A percentile compares a stretch with the other conserved stretches of the same genome.
These are phyloP conservation scores for Nezara viridula DNA, from an alignment of 2,888 invertebrate species.

Conservation along the genomic window DNA sequence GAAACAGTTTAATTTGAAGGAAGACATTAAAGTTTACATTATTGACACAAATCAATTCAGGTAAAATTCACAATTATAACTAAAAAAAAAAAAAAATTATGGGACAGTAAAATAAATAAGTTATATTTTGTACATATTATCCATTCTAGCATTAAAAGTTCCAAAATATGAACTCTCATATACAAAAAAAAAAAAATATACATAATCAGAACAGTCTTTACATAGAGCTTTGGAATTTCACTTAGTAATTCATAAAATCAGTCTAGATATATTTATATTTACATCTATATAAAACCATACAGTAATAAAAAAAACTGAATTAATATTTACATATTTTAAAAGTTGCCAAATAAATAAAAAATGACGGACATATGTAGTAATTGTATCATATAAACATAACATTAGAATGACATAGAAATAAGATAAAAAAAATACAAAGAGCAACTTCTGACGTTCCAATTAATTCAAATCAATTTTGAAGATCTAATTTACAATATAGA, in stretches of 20 bases:
- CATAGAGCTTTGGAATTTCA: conserved; percentile 20
- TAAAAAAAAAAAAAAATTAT: neutral
- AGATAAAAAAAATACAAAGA: neutral
- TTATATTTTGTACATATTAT: conserved; percentile 19
- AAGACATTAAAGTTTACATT: too few species aligned
- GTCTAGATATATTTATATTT: neutral
- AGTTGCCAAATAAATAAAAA: neutral
- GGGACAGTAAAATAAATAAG: conserved; percentile 43
- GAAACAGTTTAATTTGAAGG: too few species aligned
- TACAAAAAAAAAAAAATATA: conserved; percentile 40
- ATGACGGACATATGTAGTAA: neutral
- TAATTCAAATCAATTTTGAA: neutral
- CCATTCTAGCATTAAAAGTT: neutral
- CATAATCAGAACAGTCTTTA: conserved; percentile 24
- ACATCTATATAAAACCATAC: neutral
- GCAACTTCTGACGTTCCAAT: neutral
- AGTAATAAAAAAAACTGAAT: neutral
- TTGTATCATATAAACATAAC: neutral
- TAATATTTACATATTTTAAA: neutral
- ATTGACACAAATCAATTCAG: neutral
- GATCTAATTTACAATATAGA: neutral
- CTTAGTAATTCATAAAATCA: neutral
- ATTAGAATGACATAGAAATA: neutral
- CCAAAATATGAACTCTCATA: neutral
- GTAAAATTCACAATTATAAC: neutral